Base-by-base conservation (phyloP, 2,888 invertebrate genomes). In the Cyclophora albipunctata region DNA sequence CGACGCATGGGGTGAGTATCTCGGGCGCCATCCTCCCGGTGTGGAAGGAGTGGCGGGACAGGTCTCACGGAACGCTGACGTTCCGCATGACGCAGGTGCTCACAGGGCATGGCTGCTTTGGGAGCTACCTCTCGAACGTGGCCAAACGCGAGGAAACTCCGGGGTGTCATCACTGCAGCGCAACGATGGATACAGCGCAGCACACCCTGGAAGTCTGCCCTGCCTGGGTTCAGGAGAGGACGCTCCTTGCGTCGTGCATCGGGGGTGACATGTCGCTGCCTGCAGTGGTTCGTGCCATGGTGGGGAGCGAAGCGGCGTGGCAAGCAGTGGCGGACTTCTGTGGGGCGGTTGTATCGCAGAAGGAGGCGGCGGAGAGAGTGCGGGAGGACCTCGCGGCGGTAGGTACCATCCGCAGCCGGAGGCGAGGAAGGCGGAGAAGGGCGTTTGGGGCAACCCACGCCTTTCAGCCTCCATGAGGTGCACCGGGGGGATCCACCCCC, bases 241-340 rank as follows among this genome's bases (percentile, higher is more conserved):
- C 7, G 5, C 34, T 2, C 7, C 41, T 46, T 3, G n/a, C 34
- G 37, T 33, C 34, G 3, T 1, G 5, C 34, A 34, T 45, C 3
- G 45, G 45, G 34, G 34, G 5, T 3, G 45, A 45, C 3, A 46
- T 52, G 34, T 50, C 55, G 42, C 42, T 52, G 41, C 47, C 54
- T 40, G 41, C 48, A 42, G 42, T 57, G 5, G 46, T 55, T 4
- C 20, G 2, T 1, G 34, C 46, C 5, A 58, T 55, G 50, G 45
- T 51, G 34, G 49, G 42, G 7, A 42, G 54, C 47, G 50, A 52
- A 35, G 34, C 34, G 37, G 34, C 47, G 7, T 58, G 58, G 55
- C 33, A n/a, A 20, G 55, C 49, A 4, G 45, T 50, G 35, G 42
- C 43, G 45, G 45, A 48, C 7, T 52, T 52, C 47, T 53, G 53